phyloP scores from a whole-genome alignment of 2,797 vertebrate species.

The Scyliorhinus canicula region DNA sequence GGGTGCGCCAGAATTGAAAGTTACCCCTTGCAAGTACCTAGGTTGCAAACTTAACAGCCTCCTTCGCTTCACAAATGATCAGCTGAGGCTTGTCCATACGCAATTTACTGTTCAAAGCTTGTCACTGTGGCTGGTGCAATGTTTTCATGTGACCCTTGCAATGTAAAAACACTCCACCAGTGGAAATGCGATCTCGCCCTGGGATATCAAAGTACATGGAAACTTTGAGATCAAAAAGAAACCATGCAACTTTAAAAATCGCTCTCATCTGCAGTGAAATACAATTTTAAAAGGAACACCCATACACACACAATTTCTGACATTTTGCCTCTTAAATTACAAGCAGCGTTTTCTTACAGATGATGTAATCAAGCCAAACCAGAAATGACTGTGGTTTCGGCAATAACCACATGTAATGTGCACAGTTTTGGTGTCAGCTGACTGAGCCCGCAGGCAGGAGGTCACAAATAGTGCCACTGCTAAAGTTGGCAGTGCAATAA shows the following conservation, averaged over 20 bases:
- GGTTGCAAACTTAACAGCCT: background rate
- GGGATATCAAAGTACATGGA: background rate
- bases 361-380: background rate
- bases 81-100: background rate
- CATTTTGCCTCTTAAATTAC: slow-evolving; percentile 1
- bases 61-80: background rate
- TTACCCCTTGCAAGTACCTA: background rate
- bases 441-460: background rate
- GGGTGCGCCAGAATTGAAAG: background rate
- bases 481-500: background rate
- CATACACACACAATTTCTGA: background rate
- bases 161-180: background rate
- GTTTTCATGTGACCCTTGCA: background rate
- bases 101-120: background rate
- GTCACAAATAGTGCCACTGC: background rate
- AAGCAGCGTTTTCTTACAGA: background rate
- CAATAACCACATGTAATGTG: background rate
- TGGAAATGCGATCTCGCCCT: background rate
- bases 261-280: background rate
- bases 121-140: background rate
- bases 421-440: background rate
- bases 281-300: slow-evolving; percentile 24
- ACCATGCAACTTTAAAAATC: background rate
- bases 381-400: background rate
- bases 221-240: background rate